These are phyloP conservation scores for Nanorana parkeri DNA, from an alignment of 2,113 vertebrate species.

Conservation along the genomic window DNA sequence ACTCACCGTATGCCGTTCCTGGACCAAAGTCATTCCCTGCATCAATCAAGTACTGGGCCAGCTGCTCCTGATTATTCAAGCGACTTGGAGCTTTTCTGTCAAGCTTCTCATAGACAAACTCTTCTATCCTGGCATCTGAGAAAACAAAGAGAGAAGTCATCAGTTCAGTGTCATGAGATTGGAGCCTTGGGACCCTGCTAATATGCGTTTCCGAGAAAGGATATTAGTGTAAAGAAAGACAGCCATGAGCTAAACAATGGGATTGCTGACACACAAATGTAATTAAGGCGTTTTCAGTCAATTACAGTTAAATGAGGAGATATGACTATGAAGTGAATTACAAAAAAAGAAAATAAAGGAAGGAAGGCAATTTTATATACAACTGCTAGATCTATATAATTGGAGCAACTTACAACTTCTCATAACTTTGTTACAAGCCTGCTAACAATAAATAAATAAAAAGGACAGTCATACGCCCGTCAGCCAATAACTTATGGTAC, in stretches of 20 bases:
- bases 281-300: neutral
- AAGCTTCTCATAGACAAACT: constrained; percentile 97
- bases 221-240: neutral
- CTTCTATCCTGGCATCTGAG: constrained; percentile 95
- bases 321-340: too few species aligned
- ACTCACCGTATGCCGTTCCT: constrained; percentile 93
- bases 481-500: too few species aligned
- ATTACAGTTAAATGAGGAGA: neutral
- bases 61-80: constrained; percentile 91
- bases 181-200: neutral
- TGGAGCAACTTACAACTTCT: too few species aligned
- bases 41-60: constrained; percentile 95
- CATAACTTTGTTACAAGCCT: too few species aligned
- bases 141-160: constrained; percentile 40
- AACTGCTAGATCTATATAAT: too few species aligned
- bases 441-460: too few species aligned
- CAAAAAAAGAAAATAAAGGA: too few species aligned
- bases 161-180: constrained; percentile 60
- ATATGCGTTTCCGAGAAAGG: neutral
- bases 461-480: too few species aligned
- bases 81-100: constrained; percentile 94
- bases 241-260: neutral
- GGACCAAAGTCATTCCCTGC: constrained; percentile 94
- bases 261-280: neutral
- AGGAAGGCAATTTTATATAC: too few species aligned